A percentile compares a stretch with the other conserved stretches of the same genome.
phyloP scores from a whole-genome alignment of 2,797 vertebrate genomes.

The Sciaenops ocellatus region DNA sequence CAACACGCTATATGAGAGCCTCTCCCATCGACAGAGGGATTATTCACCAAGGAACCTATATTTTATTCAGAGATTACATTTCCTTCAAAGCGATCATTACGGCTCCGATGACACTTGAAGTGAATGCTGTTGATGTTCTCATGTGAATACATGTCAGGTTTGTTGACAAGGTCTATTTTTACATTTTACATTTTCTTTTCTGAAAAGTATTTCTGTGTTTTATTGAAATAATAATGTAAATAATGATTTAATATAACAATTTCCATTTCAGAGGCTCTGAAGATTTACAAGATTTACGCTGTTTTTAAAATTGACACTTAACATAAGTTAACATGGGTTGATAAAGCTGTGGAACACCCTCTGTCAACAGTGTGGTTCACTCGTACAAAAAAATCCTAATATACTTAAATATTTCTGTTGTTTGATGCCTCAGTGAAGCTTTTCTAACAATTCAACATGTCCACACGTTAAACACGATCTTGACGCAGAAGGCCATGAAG shows the following conservation, averaged over 20 bases:
- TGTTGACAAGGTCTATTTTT: not conserved
- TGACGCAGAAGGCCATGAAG: not conserved
- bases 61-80: conserved; percentile 38
- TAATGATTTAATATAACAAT: no score
- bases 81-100: conserved; percentile 43
- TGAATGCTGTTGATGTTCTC: conserved; percentile 33
- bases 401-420: no score
- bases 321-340: not conserved
- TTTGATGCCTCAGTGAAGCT: not conserved
- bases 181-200: not conserved
- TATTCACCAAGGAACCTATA: conserved; percentile 26
- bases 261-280: not conserved
- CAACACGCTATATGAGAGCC: conserved; percentile 9
- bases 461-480: not conserved
- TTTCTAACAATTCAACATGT: not conserved
- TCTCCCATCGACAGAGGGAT: conserved; percentile 22
- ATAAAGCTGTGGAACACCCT: no score
- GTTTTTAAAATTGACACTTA: not conserved
- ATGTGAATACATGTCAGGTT: not conserved
- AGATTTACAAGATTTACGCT: not conserved
- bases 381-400: no score
- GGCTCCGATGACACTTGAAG: conserved; percentile 44
- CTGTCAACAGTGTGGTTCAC: no score
- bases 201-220: not conserved
- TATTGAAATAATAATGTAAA: not conserved